These are phyloP conservation scores for Baronia brevicornis DNA, from an alignment of 2,888 invertebrate genomes.

Conservation along the genomic window DNA sequence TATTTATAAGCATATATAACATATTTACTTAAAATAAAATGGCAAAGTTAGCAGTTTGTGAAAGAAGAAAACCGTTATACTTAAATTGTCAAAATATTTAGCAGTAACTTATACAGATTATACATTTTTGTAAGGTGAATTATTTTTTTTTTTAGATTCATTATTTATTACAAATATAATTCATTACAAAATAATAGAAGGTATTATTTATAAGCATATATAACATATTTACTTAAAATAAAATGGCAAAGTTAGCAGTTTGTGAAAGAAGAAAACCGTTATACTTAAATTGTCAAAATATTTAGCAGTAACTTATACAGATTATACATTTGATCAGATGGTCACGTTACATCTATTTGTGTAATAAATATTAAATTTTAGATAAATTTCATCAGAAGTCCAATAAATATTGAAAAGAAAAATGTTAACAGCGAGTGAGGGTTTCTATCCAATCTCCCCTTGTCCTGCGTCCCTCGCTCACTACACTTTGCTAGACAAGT, in stretches of 20 bases:
- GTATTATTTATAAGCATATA: not conserved
- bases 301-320: too few relatives aligned
- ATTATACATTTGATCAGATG: too few relatives aligned
- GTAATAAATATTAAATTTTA: slow-evolving; percentile 8
- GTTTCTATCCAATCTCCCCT: slow-evolving; percentile 49
- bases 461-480: slow-evolving; percentile 51
- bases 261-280: slow-evolving; percentile 7
- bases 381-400: slow-evolving; percentile 32
- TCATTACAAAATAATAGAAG: not conserved
- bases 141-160: slow-evolving; percentile 4
- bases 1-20: not conserved
- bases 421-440: slow-evolving; percentile 43
- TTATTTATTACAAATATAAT: slow-evolving; percentile 1
- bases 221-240: not conserved
- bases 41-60: not conserved
- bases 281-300: slow-evolving; percentile 10
- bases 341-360: slow-evolving; percentile 1
- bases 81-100: slow-evolving; percentile 9
- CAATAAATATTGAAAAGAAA: slow-evolving; percentile 46
- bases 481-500: slow-evolving; percentile 55
- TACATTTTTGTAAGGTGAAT: not conserved
- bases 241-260: not conserved
- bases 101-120: too few relatives aligned
- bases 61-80: slow-evolving; percentile 11
- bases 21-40: not conserved